Evolutionary conservation across 2,797 vertebrate genomes (phyloP), one percentile per base, ranked within the genome.

Genomic region (Neostethus bicornis): DNA sequence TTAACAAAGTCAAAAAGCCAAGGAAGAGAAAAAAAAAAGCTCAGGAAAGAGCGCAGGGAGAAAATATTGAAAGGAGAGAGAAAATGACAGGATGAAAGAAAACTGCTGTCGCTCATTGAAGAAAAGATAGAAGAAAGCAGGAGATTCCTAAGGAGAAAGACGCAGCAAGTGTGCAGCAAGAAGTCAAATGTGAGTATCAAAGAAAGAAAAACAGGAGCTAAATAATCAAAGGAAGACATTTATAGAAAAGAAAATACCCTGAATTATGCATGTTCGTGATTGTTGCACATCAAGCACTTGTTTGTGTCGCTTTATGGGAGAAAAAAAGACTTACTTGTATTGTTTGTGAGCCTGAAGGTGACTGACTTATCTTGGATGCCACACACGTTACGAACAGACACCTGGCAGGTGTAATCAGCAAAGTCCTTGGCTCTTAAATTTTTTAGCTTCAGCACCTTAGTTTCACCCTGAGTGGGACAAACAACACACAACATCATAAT

Each of bases 401-500:
- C 97, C 83, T 97, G 96, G 75, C 97, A 99, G 0, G 95, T 96
- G 75, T 98, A 99, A 86, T 97, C 94, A 52, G 95, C 94, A 9
- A 96, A 98, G 84, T 99, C 97, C 70, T 96, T 95, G 3, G 94
- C 95, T 39, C 96, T 81, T 25, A 99, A 87, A 65, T 99, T 98
- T 87, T 99, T 99, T 82, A 98, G 87, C 79, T 99, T 99, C 85
- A 99, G 81, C 71, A 98, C 96, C 87, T 99, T 99, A 24, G 96
- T 98, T 91, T 98, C 97, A 42, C 96, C 97, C 97, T 99, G 63
- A 6, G 66, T 1, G 17, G 20, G 42, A 44, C 7, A 44, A 37
- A 61, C 24, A 42, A 56, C 2, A 52, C 17, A 57, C 8, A 70
- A 63, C 9, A 51, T 13, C 21, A 49, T 13, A 8, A 4, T 35